These are phyloP conservation scores for Eupelmus urozonus DNA, from an alignment of 2,888 invertebrate genomes.

Conservation along the genomic window DNA sequence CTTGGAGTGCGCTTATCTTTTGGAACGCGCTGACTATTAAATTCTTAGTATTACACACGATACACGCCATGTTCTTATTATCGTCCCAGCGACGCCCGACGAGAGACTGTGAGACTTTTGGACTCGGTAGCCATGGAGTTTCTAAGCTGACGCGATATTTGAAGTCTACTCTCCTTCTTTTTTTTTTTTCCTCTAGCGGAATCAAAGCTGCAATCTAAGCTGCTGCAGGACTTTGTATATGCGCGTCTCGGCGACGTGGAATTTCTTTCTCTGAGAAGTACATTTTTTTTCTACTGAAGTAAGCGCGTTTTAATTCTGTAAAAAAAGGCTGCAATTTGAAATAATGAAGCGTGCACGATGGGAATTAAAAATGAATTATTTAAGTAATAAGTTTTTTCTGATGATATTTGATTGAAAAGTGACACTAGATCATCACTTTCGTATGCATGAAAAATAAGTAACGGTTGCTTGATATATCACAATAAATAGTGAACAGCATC, in stretches of 20 bases:
- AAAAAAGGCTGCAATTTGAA: too few relatives aligned
- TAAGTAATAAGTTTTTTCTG: too few relatives aligned
- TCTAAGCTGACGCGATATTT: conserved; percentile 41
- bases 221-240: not conserved
- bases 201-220: conserved; percentile 51
- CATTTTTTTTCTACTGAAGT: conserved; percentile 6
- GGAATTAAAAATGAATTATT: too few relatives aligned
- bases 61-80: conserved; percentile 64
- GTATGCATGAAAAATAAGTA: conserved; percentile 3
- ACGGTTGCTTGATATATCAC: not conserved
- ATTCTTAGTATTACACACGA: conserved; percentile 71
- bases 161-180: conserved; percentile 34
- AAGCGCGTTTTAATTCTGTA: not conserved
- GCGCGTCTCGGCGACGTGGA: not conserved
- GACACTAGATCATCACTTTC: not conserved
- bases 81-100: conserved; percentile 42
- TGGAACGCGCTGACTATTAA: conserved; percentile 69
- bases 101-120: conserved; percentile 47
- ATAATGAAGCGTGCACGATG: too few relatives aligned
- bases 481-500: conserved; percentile 37
- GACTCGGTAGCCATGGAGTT: conserved; percentile 36
- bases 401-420: not conserved
- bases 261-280: conserved; percentile 25
- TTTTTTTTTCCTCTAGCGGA: conserved; percentile 25
- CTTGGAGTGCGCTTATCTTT: conserved; percentile 45